Evolutionary conservation across 2,113 vertebrate genomes (phyloP).

Genomic region (Cariama cristata): DNA sequence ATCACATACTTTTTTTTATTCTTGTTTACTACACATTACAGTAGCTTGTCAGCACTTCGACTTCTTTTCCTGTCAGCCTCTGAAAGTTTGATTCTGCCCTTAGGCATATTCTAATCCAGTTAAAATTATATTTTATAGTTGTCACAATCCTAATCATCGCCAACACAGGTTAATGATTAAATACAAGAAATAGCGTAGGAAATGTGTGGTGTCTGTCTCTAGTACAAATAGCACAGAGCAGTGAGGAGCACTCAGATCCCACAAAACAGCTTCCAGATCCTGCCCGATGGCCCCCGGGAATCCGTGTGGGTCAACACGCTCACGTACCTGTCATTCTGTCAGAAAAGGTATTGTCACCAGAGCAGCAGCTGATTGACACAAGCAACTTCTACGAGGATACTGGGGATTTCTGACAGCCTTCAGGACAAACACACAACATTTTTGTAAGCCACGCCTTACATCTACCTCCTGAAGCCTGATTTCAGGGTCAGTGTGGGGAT

Average conservation of each 20-base stretch:
- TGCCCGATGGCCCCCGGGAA: not conserved
- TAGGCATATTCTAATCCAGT: not conserved
- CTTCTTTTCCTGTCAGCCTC: not conserved
- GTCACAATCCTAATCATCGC: not conserved
- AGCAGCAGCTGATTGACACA: not conserved
- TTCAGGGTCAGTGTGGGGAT: not conserved
- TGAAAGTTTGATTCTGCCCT: not conserved
- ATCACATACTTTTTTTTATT: not conserved
- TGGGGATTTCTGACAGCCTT: not conserved
- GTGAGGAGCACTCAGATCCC: not conserved
- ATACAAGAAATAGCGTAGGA: not conserved
- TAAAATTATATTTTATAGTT: not conserved
- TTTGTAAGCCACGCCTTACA: not conserved
- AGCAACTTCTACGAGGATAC: not conserved
- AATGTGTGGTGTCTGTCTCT: not conserved
- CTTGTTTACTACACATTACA: not conserved
- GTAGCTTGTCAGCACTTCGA: not conserved
- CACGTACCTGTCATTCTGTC: rapidly evolving
- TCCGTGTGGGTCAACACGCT: not conserved
- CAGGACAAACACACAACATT: not conserved
- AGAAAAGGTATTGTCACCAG: not conserved
- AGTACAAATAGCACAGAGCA: not conserved
- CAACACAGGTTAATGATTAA: not conserved
- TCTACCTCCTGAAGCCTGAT: not conserved
- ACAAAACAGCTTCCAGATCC: not conserved